Conservation (phyloP, 2,797 vertebrate genomes). For the Australoheros facetus region DNA sequence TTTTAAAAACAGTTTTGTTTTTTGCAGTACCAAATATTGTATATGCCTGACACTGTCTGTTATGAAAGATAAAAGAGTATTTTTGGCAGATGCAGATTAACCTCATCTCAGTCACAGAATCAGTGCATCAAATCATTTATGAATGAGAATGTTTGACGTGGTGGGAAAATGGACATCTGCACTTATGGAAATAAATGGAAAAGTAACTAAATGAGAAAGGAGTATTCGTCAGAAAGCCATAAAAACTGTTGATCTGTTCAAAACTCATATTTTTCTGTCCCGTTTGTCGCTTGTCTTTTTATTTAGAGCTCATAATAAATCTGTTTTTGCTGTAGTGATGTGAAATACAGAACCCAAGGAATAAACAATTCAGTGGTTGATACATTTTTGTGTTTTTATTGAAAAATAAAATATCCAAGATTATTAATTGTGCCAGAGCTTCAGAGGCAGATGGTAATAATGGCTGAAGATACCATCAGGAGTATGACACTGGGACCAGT, state of each 20-base stretch:
- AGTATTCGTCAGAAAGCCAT: background rate
- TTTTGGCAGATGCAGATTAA: too few relatives aligned
- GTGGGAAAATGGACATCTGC: background rate
- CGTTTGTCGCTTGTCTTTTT: background rate
- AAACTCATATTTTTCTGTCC: background rate
- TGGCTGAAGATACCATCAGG: conserved; percentile 38
- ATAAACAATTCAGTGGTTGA: background rate
- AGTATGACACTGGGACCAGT: conserved; percentile 26
- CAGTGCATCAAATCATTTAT: background rate
- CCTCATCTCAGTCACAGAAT: background rate
- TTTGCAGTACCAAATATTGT: background rate
- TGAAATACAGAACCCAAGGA: background rate
- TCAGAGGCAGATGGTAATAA: conserved; percentile 34
- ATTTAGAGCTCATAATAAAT: background rate
- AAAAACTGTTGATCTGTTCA: background rate
- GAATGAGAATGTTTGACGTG: too few relatives aligned
- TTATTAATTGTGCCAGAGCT: background rate
- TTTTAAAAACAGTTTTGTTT: background rate
- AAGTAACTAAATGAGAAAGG: background rate
- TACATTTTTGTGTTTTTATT: conserved; percentile 9
- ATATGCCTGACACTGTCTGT: background rate
- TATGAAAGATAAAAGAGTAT: background rate
- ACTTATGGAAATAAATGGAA: background rate
- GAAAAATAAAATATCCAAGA: background rate
- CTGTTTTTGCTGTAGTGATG: background rate